These are phyloP conservation scores for Drosophila sturtevanti DNA, from an alignment of 1,140 invertebrate genomes.

Conservation along the genomic window DNA sequence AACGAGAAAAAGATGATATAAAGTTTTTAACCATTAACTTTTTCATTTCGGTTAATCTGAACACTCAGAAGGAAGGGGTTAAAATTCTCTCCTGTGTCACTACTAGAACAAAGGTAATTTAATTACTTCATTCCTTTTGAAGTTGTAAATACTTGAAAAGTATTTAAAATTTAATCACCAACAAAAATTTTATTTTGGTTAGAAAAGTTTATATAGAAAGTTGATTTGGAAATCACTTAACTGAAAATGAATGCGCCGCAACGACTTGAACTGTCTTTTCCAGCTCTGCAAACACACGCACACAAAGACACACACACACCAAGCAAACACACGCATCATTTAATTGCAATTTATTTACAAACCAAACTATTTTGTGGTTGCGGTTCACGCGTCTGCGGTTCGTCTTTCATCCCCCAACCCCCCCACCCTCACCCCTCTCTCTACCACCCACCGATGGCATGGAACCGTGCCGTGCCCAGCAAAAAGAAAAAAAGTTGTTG, in stretches of 20 bases:
- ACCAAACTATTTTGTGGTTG: conserved; percentile 3
- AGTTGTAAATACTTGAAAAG: background rate
- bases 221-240: background rate
- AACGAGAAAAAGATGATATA: too few relatives aligned
- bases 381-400: conserved; percentile 4
- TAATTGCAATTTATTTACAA: conserved; percentile 40
- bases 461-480: background rate
- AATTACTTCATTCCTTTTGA: too few relatives aligned
- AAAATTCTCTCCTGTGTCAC: too few relatives aligned
- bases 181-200: background rate
- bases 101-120: too few relatives aligned
- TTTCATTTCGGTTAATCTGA: too few relatives aligned
- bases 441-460: background rate
- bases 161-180: background rate
- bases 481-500: background rate
- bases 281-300: background rate
- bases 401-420: too few relatives aligned
- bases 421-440: too few relatives aligned
- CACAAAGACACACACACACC: background rate
- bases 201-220: background rate
- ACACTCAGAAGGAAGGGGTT: too few relatives aligned
- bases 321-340: conserved; percentile 49
- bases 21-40: too few relatives aligned
- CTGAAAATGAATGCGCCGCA: background rate
- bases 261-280: conserved; percentile 1